These are phyloP conservation scores for Phyllotreta cruciferae DNA, from an alignment of 2,888 invertebrate species.

Conservation along the genomic window DNA sequence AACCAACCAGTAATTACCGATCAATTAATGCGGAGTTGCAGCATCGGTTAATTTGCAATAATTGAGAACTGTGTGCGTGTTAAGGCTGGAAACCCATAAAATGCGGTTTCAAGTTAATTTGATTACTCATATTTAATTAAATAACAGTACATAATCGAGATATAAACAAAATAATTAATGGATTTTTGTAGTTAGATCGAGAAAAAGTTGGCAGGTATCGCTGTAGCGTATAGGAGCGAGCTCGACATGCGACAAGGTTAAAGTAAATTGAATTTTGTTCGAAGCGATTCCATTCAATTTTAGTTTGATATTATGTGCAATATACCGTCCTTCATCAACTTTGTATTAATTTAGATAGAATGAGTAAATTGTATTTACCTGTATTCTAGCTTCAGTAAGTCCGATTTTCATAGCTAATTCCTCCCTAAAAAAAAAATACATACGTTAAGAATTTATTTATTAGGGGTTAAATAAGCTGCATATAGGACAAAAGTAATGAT, in stretches of 20 bases:
- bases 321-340: no score
- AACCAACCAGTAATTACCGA: constrained; percentile 27
- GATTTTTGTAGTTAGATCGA: constrained; percentile 34
- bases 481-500: no score
- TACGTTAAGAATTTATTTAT: background rate
- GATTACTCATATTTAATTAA: constrained; percentile 49
- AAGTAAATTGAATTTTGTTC: no score
- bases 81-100: constrained; percentile 32
- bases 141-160: constrained; percentile 45
- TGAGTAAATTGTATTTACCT: constrained; percentile 68
- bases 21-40: constrained; percentile 38
- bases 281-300: no score
- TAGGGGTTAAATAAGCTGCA: background rate
- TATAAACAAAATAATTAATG: constrained; percentile 48
- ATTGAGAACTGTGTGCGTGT: constrained; percentile 38
- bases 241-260: no score
- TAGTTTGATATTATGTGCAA: no score
- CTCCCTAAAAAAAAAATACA: constrained; percentile 71
- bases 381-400: constrained; percentile 91
- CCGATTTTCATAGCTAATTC: constrained; percentile 95
- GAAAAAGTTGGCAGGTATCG: no score
- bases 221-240: no score
- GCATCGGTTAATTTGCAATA: constrained; percentile 37
- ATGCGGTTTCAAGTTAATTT: constrained; percentile 43
- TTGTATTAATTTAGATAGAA: no score